phyloP scores from a whole-genome alignment of 2,113 vertebrate genomes.

The Pygoscelis adeliae region DNA sequence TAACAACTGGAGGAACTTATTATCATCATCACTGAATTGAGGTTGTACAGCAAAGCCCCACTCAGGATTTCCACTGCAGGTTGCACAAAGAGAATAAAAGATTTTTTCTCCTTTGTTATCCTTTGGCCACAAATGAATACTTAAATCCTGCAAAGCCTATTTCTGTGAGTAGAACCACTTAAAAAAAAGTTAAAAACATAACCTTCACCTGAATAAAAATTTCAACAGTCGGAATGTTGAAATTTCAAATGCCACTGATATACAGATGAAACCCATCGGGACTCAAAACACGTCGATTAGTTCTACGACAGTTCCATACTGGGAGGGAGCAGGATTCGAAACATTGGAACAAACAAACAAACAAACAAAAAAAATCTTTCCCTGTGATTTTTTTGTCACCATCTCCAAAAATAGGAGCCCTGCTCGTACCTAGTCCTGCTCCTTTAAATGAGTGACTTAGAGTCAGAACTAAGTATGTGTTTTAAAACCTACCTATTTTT shows the following conservation, averaged over 20 bases:
- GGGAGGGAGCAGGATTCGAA: not conserved
- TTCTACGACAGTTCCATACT: not conserved
- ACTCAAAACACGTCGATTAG: not conserved
- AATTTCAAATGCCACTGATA: not conserved
- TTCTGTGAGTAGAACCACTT: not conserved
- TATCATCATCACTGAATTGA: not conserved
- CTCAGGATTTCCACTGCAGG: not conserved
- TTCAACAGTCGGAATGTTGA: not conserved
- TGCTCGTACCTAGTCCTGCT: not conserved
- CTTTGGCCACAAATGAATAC: not conserved
- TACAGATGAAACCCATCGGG: not conserved
- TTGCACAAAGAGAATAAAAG: not conserved
- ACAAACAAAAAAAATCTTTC: not conserved
- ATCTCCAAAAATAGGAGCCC: not conserved
- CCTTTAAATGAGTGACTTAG: not conserved
- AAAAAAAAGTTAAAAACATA: not conserved
- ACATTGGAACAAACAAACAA: not conserved
- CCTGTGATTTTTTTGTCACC: not conserved
- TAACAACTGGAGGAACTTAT: constrained; percentile 48
- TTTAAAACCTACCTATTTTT: not conserved
- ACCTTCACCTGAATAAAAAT: not conserved
- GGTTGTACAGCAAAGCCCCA: not conserved
- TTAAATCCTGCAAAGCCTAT: not conserved
- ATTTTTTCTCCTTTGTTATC: not conserved
- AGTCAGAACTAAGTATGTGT: not conserved